Conservation (phyloP, 2,797 vertebrate species). For the Mormyrops attenuatus region DNA sequence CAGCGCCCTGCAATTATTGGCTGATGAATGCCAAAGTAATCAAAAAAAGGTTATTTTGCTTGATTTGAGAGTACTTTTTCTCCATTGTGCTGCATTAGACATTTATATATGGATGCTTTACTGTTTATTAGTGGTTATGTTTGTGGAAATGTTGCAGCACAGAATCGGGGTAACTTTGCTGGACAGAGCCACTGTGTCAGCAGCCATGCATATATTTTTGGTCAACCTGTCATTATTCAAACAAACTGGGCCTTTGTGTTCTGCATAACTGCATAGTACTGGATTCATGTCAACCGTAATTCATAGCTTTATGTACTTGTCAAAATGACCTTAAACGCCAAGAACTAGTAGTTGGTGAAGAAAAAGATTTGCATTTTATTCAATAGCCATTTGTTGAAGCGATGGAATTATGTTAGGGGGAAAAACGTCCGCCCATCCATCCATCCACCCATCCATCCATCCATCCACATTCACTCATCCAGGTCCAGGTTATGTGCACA, state of each 20-base stretch:
- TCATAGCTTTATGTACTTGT: constrained; percentile 10
- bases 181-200: not conserved
- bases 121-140: constrained; percentile 14
- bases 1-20: constrained; percentile 18
- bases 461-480: not conserved
- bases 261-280: not conserved
- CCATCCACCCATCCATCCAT: not conserved
- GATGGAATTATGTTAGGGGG: not conserved
- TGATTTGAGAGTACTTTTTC: constrained; percentile 12
- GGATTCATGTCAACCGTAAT: not conserved
- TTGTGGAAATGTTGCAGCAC: not conserved
- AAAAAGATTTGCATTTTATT: not conserved
- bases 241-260: constrained; percentile 20
- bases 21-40: constrained; percentile 28
- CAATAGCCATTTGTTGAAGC: not conserved
- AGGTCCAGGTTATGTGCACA: not conserved
- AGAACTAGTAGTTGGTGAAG: not conserved
- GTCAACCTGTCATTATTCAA: constrained; percentile 6
- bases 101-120: not conserved
- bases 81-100: not conserved
- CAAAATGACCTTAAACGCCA: not conserved
- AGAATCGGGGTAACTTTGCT: not conserved
- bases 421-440: not conserved
- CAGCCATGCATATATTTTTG: not conserved
- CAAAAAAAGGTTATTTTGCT: constrained; percentile 26